Conservation (phyloP, 2,888 invertebrate species). For the Callimorpha dominula region DNA sequence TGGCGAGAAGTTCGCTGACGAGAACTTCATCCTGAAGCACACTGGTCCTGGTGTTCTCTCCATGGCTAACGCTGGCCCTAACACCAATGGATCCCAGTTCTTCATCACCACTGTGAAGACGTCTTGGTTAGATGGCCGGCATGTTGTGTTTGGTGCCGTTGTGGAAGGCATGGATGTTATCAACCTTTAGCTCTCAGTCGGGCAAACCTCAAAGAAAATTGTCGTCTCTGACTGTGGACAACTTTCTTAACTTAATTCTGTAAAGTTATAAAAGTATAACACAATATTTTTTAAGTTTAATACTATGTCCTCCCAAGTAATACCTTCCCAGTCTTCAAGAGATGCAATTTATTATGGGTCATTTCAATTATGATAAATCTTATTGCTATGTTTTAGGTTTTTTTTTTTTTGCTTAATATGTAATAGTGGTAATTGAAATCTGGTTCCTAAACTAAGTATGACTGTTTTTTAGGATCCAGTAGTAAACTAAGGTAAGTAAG, state of each 20-base stretch:
- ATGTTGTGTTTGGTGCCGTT: conserved; percentile 96
- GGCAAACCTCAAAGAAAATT: conserved; percentile 93
- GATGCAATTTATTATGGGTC: conserved; percentile 77
- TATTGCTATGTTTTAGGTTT: conserved; percentile 81
- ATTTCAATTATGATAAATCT: conserved; percentile 83
- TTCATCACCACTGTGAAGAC: conserved; percentile 97
- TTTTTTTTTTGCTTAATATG: no score
- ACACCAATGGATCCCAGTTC: conserved; percentile 98
- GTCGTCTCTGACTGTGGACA: conserved; percentile 92
- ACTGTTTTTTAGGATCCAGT: no score
- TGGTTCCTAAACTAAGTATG: no score
- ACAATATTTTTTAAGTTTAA: conserved; percentile 83
- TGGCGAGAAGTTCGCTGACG: conserved; percentile 97
- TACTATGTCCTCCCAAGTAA: conserved; percentile 79
- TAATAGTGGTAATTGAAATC: no score
- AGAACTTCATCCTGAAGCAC: conserved; percentile 98
- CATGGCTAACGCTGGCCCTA: conserved; percentile 98
- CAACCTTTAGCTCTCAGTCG: conserved; percentile 91
- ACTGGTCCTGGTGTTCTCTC: conserved; percentile 96
- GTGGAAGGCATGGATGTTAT: conserved; percentile 96
- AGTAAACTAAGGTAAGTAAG: no score
- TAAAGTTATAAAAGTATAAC: conserved; percentile 71
- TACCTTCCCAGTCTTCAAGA: conserved; percentile 79
- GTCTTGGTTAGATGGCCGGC: conserved; percentile 95
- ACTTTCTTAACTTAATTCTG: conserved; percentile 85